Percentiles rank a stretch among this genome's conserved stretches.
Evolutionary conservation across 2,797 vertebrate genomes (phyloP).

Genomic region (Bovichtus diacanthus): DNA sequence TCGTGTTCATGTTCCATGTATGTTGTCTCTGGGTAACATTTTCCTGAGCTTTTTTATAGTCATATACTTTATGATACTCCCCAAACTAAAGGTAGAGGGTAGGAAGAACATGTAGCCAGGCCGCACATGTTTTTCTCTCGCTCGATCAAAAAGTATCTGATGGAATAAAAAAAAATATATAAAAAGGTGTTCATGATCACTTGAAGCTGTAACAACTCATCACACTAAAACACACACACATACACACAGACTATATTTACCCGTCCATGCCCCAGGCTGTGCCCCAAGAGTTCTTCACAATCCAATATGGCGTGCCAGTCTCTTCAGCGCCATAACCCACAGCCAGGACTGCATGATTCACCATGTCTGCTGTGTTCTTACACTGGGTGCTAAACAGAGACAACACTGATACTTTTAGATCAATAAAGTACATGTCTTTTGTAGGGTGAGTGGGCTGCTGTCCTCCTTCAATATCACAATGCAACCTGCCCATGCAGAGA

Average conservation of each 20-base stretch:
- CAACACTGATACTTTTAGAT: constrained; percentile 31
- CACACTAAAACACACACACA: background rate
- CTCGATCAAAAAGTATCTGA: constrained; percentile 91
- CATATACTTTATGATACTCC: background rate
- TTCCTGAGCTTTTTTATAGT: constrained; percentile 2
- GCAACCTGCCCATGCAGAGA: background rate
- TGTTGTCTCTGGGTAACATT: background rate
- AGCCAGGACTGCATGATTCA: constrained; percentile 92
- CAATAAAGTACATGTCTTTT: constrained; percentile 17
- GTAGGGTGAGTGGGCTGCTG: background rate
- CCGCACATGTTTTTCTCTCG: constrained; percentile 92
- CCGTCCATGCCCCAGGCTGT: constrained; percentile 86
- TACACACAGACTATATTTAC: constrained; percentile 75
- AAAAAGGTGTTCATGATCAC: background rate
- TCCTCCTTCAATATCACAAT: background rate
- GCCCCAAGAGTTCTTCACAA: constrained; percentile 94
- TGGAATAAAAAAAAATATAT: constrained; percentile 24
- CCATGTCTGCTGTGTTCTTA: constrained; percentile 87
- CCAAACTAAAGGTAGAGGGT: constrained; percentile 85
- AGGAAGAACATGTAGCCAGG: constrained; percentile 90
- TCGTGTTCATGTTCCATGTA: background rate
- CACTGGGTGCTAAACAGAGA: constrained; percentile 82
- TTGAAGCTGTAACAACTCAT: constrained; percentile 2
- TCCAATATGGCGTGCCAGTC: constrained; percentile 86
- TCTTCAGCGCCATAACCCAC: constrained; percentile 87